phyloP scores from a whole-genome alignment of 2,113 vertebrate genomes.

The Heteronetta atricapilla region DNA sequence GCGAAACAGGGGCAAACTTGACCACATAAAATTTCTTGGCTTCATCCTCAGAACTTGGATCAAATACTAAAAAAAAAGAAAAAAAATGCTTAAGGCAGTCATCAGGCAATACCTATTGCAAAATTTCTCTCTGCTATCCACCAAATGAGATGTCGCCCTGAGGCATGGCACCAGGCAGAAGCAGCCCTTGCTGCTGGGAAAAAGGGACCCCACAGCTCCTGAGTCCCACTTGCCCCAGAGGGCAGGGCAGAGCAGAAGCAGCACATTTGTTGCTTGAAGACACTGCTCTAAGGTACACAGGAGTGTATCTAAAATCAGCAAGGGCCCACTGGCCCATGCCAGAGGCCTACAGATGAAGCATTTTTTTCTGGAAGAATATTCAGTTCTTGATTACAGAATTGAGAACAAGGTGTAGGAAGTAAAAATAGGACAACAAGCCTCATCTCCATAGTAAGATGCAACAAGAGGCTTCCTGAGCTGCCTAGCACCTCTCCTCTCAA shows the following conservation, averaged over 20 bases:
- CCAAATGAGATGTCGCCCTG: background rate
- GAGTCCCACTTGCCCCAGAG: background rate
- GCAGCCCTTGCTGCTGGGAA: rapidly evolving
- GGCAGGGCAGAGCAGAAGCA: background rate
- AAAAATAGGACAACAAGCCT: background rate
- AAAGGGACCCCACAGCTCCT: background rate
- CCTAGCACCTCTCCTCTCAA: background rate
- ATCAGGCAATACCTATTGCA: background rate
- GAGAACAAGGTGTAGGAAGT: background rate
- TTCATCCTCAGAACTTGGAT: background rate
- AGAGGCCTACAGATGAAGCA: background rate
- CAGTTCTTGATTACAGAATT: background rate
- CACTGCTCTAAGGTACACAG: background rate
- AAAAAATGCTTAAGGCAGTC: background rate
- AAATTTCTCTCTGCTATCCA: background rate
- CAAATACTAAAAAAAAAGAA: background rate
- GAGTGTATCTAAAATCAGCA: background rate
- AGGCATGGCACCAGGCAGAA: background rate
- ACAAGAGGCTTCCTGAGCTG: background rate
- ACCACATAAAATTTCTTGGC: background rate
- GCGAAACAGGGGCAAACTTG: background rate
- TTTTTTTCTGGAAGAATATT: background rate
- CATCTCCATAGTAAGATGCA: background rate
- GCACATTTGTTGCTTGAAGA: background rate
- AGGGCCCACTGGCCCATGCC: background rate